phyloP scores from a whole-genome alignment of 2,888 invertebrate species.

The Drosophila bunnanda region DNA sequence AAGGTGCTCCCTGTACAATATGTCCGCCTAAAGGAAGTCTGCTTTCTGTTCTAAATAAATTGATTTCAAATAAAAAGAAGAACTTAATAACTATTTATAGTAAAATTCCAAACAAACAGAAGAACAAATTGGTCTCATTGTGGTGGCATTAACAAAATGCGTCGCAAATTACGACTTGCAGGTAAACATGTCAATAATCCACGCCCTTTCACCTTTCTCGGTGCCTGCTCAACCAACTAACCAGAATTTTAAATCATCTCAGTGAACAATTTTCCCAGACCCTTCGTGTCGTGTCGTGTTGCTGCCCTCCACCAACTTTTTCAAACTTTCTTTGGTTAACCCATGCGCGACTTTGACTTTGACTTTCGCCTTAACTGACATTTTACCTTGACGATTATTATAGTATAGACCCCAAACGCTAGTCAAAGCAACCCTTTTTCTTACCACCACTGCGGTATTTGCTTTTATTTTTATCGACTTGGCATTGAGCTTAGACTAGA shows the following conservation, averaged over 20 bases:
- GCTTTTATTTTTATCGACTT: conserved; percentile 34
- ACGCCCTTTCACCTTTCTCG: conserved; percentile 4
- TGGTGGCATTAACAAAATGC: conserved; percentile 1
- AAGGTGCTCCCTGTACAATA: neutral
- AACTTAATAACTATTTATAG: neutral
- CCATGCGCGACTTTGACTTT: conserved; percentile 24
- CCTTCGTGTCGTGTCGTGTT: conserved; percentile 4
- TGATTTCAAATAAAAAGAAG: no score
- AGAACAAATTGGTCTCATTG: neutral
- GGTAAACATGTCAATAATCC: conserved; percentile 18
- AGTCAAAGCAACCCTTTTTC: conserved; percentile 10
- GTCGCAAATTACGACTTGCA: conserved; percentile 7
- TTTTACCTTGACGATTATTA: conserved; percentile 17
- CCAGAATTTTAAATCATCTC: conserved; percentile 17
- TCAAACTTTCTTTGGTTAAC: conserved; percentile 31
- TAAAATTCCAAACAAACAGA: neutral
- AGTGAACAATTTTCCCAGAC: conserved; percentile 3
- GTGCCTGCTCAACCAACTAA: conserved; percentile 2
- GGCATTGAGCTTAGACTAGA: conserved; percentile 32
- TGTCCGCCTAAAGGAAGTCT: neutral
- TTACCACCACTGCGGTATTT: conserved; percentile 16
- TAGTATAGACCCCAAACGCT: conserved; percentile 1
- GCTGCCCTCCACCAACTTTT: conserved; percentile 8
- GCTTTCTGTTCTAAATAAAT: no score
- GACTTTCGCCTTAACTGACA: conserved; percentile 22